Evolutionary conservation across 2,113 vertebrate genomes (phyloP).

Genomic region (Craseonycteris thonglongyai): DNA sequence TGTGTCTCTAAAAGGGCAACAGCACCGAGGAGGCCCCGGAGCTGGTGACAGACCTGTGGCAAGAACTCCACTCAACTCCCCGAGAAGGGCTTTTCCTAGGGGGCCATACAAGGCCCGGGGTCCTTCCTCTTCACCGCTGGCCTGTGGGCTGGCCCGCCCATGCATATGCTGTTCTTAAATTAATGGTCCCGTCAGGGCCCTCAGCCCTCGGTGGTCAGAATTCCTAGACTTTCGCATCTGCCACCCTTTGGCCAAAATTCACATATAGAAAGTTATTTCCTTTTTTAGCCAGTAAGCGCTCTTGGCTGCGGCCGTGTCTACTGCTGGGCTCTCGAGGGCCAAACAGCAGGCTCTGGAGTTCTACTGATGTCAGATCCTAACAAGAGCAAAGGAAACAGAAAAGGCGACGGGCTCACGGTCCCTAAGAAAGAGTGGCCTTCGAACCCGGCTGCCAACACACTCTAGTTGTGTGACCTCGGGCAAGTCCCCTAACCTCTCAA

Average conservation of each 20-base stretch:
- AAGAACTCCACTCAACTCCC: neutral
- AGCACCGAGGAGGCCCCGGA: neutral
- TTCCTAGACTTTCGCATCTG: slow-evolving; percentile 42
- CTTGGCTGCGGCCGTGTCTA: neutral
- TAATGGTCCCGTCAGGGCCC: neutral
- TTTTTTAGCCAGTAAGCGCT: slow-evolving; percentile 59
- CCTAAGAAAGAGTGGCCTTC: neutral
- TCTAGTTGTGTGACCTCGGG: neutral
- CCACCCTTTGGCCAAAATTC: slow-evolving; percentile 51
- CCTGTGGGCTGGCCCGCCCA: neutral
- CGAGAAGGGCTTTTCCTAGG: neutral
- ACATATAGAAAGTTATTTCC: slow-evolving; percentile 67
- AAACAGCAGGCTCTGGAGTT: neutral
- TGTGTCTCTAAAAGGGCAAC: neutral
- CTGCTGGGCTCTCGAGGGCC: neutral
- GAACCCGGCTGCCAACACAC: neutral
- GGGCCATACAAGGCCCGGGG: neutral
- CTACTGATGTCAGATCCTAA: neutral
- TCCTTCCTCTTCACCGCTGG: neutral
- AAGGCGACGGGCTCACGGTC: neutral
- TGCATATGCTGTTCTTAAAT: neutral
- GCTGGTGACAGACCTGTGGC: neutral
- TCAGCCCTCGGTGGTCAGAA: neutral
- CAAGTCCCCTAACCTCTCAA: neutral
- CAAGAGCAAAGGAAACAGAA: neutral